A percentile compares a stretch with the other conserved stretches of the same genome.
Conservation (phyloP, 2,797 vertebrate genomes). For the Cercopithecus diana region DNA sequence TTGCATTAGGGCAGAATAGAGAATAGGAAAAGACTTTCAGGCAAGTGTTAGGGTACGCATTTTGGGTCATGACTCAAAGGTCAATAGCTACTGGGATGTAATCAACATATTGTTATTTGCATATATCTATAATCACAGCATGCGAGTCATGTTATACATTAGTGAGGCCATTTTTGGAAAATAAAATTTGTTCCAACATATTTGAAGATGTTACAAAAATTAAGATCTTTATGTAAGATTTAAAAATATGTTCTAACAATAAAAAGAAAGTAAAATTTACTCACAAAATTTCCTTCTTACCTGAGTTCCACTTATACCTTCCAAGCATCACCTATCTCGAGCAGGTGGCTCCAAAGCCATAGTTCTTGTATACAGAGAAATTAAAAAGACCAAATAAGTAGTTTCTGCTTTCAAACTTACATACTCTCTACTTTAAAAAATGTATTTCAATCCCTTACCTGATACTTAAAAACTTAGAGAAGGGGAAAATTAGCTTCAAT, state of each 20-base stretch:
- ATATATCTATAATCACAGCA: background rate
- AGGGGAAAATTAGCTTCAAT: background rate
- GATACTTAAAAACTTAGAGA: background rate
- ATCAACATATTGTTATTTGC: background rate
- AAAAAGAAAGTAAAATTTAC: background rate
- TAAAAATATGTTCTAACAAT: background rate
- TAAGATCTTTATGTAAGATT: conserved; percentile 11
- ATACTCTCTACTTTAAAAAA: background rate
- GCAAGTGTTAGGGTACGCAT: background rate
- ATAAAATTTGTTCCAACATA: background rate
- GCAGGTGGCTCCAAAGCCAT: background rate
- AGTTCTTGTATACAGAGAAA: background rate
- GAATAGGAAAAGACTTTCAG: background rate
- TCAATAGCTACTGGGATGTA: background rate
- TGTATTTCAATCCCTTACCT: background rate
- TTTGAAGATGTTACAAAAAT: conserved; percentile 32
- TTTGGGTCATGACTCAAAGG: background rate
- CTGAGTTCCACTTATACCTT: background rate
- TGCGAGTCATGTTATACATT: background rate
- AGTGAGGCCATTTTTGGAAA: background rate
- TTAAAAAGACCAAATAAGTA: background rate
- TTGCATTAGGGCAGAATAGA: background rate
- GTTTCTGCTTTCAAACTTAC: background rate
- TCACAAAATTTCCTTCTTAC: background rate
- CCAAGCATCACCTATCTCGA: background rate